Evolutionary conservation across 2,113 vertebrate genomes (phyloP).

Genomic region (Gasterosteus nipponicus): DNA sequence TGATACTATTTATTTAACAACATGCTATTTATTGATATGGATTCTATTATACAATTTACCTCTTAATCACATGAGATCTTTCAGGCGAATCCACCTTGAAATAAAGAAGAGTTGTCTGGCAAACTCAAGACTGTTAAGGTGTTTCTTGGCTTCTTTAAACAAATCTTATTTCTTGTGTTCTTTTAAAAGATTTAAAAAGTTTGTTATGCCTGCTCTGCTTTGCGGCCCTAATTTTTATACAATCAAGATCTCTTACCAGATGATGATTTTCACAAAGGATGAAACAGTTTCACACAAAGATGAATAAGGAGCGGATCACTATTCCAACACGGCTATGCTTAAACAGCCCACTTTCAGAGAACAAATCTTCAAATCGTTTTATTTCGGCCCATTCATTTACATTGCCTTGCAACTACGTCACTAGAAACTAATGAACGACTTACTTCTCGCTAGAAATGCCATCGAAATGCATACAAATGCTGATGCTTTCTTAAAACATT

Average conservation of each 20-base stretch:
- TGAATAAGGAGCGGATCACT: neutral
- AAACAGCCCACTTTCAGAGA: constrained; percentile 1
- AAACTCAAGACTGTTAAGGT: neutral
- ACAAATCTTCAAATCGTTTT: constrained; percentile 11
- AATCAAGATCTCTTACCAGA: neutral
- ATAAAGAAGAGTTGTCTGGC: neutral
- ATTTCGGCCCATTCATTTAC: too few relatives aligned
- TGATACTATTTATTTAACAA: neutral
- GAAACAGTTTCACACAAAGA: neutral
- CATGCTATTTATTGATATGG: neutral
- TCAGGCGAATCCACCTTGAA: neutral
- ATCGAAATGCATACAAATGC: too few relatives aligned
- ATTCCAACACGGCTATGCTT: constrained; percentile 1
- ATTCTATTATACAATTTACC: neutral
- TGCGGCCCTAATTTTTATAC: neutral
- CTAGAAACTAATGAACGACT: too few relatives aligned
- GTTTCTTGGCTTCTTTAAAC: neutral
- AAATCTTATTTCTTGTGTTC: neutral
- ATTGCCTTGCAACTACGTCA: too few relatives aligned
- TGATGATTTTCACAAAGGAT: neutral
- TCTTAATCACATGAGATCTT: neutral
- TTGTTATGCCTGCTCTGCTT: neutral
- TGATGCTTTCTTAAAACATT: too few relatives aligned
- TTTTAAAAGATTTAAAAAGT: constrained; percentile 14
- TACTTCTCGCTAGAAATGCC: too few relatives aligned